phyloP scores from a whole-genome alignment of 2,113 vertebrate genomes.

The Microcebus griseorufus region DNA sequence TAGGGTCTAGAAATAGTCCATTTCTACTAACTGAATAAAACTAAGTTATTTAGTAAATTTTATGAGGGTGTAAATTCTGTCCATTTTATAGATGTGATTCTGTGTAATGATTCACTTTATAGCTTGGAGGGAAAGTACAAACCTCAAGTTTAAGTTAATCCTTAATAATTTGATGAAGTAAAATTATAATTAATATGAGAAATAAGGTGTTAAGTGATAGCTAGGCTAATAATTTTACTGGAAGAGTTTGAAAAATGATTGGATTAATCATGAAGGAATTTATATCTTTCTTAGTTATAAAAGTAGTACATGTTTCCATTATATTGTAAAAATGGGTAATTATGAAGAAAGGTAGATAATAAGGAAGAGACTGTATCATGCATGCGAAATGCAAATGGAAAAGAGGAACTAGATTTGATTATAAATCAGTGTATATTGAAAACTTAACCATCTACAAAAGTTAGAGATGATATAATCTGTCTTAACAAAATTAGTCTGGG shows the following conservation, averaged over 20 bases:
- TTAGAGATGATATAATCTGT: neutral
- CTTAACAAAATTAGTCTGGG: neutral
- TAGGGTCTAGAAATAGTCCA: neutral
- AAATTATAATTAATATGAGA: neutral
- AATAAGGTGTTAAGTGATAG: neutral
- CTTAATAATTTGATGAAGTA: neutral
- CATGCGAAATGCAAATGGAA: neutral
- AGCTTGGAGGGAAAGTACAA: neutral
- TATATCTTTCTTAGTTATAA: neutral
- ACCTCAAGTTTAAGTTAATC: neutral
- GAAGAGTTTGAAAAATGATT: neutral
- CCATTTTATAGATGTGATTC: neutral
- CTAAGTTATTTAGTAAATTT: neutral
- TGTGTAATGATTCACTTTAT: neutral
- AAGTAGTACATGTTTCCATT: neutral
- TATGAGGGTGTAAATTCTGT: neutral
- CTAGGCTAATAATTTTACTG: neutral
- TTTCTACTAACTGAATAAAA: slow-evolving; percentile 47
- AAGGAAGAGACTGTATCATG: neutral
- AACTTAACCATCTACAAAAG: neutral
- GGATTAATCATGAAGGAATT: neutral
- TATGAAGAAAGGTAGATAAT: neutral
- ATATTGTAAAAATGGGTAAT: neutral
- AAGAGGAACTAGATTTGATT: neutral
- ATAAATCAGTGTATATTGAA: neutral